Percentiles rank a stretch among this genome's conserved stretches.
Evolutionary conservation across 2,888 invertebrate genomes (phyloP).

Genomic region (Electrophaes corylata): DNA sequence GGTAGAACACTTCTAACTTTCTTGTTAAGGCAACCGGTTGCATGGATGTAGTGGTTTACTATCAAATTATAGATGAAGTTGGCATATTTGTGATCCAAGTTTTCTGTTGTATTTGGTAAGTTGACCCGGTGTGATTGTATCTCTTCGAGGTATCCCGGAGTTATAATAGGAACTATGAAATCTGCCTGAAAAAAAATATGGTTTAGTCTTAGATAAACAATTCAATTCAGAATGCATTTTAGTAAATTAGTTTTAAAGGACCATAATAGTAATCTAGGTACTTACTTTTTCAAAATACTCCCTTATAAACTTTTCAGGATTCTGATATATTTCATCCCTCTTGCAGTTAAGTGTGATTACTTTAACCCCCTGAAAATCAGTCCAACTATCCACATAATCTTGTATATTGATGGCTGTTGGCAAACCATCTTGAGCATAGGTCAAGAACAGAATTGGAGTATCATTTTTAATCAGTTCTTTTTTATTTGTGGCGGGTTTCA

Average conservation of each 20-base stretch:
- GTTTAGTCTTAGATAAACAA: neutral
- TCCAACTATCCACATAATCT: conserved; percentile 74
- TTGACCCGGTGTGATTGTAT: conserved; percentile 65
- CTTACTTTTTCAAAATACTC: conserved; percentile 83
- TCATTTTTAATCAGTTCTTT: conserved; percentile 55
- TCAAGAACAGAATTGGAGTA: conserved; percentile 74
- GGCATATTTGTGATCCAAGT: conserved; percentile 77
- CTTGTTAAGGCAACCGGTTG: conserved; percentile 73
- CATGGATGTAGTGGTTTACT: conserved; percentile 75
- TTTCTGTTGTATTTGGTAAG: conserved; percentile 68
- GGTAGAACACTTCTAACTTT: conserved; percentile 79
- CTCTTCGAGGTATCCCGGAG: conserved; percentile 76
- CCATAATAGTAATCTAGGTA: too few species aligned
- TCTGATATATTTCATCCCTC: conserved; percentile 77
- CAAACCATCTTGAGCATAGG: conserved; percentile 81
- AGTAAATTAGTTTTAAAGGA: too few species aligned
- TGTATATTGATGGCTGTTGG: conserved; percentile 75
- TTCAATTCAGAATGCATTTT: too few species aligned
- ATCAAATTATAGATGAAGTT: conserved; percentile 78
- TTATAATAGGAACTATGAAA: conserved; percentile 82
- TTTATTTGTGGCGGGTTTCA: conserved; percentile 46
- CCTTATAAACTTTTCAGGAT: conserved; percentile 82
- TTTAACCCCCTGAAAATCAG: conserved; percentile 64
- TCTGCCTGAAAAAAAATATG: conserved; percentile 72
- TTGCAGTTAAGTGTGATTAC: conserved; percentile 77